Evolutionary conservation across 2,888 invertebrate species (phyloP), one percentile per base, ranked within the genome.

Genomic region (Axea sp.): DNA sequence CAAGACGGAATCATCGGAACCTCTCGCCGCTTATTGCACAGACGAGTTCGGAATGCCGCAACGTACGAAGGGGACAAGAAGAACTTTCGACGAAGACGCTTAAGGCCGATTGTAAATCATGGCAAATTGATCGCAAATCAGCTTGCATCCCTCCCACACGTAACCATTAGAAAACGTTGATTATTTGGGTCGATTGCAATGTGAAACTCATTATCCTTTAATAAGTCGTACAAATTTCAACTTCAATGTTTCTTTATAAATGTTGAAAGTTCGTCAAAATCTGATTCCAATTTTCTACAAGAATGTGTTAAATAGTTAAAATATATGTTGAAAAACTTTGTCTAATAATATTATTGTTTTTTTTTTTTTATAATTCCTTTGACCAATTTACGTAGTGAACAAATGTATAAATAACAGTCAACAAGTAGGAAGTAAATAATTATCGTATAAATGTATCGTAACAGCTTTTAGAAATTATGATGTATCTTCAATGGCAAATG

Each of bases 81-180:
- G 73, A 60, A 31, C 14, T 65, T 67, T 60, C 57, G 72, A 41
- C 75, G 71, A 76, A 73, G 80, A 80, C 69, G 75, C 76, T 73
- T 68, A 71, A 65, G 77, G 80, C 77, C 81, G 82, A 84, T 83
- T 85, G 83, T 86, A 86, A 86, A 86, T 86, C 86, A 86, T 83
- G 81, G 83, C 86, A 86, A 86, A 84, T 86, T 84, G 85, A 86
- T 86, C 84, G 84, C 86, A 86, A 86, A 86, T 86, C 85, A 85
- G 82, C 76, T 77, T 73, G 67, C 41, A 67, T 69, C 68, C 76
- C 77, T 76, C 77, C 75, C 68, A 75, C 72, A 60, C 49, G 64
- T 55, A 55, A 55, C 53, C 60, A 33, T 53, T 39, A 57, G 49
- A 53, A 71, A 39, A 71, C 11, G 28, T 51, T 31, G 51, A 35